phyloP scores from a whole-genome alignment of 2,113 vertebrate genomes.

The Oreochromis tanganicae region DNA sequence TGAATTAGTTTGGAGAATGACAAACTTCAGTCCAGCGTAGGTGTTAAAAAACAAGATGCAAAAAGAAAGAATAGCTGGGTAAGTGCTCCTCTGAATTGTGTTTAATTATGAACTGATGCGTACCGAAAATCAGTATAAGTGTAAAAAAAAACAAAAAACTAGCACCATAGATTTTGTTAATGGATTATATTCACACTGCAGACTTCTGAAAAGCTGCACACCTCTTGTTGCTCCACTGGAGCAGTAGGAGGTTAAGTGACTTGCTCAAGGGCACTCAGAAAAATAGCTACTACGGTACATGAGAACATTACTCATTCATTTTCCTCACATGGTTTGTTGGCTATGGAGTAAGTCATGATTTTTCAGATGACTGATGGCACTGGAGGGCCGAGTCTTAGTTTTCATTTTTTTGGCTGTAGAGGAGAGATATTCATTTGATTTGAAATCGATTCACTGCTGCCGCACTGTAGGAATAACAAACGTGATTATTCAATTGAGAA shows the following conservation, averaged over 20 bases:
- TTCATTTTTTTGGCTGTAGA: neutral
- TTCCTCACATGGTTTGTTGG: conserved; percentile 45
- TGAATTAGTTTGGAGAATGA: neutral
- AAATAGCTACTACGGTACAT: conserved; percentile 20
- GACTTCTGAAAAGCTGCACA: neutral
- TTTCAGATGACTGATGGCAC: conserved; percentile 56
- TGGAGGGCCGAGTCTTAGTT: neutral
- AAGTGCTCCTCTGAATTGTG: neutral
- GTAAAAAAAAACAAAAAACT: neutral
- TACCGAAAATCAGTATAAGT: neutral
- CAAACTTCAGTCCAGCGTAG: neutral
- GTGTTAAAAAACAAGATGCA: neutral
- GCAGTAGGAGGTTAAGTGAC: conserved; percentile 53
- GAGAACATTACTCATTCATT: conserved; percentile 50
- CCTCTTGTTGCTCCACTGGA: conserved; percentile 39
- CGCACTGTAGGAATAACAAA: conserved; percentile 41
- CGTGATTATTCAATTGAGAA: conserved; percentile 34
- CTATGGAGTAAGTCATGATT: conserved; percentile 18
- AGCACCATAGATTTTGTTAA: neutral
- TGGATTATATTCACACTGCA: neutral
- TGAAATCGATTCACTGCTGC: conserved; percentile 43
- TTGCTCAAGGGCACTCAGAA: conserved; percentile 59
- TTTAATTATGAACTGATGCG: neutral
- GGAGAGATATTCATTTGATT: conserved; percentile 49
- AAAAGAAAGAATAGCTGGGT: neutral